Percentiles rank a stretch among this genome's conserved stretches.
Conservation (phyloP, 2,888 invertebrate genomes). For the Tenodera sinensis region DNA sequence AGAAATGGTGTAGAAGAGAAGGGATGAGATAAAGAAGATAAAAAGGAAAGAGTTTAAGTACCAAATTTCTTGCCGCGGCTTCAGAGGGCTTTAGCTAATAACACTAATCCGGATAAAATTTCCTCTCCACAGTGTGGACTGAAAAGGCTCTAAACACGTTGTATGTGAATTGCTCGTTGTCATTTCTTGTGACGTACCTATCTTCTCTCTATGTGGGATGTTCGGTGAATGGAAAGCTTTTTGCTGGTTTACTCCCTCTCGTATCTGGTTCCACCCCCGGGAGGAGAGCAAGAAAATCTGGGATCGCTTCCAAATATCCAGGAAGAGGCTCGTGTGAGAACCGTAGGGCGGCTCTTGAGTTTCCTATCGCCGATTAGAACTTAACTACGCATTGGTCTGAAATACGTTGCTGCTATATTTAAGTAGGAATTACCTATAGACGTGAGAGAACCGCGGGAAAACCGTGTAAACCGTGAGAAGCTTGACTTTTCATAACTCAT, state of each 20-base stretch:
- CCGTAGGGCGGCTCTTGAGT: background rate
- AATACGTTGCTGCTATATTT: background rate
- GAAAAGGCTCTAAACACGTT: background rate
- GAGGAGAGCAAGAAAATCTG: conserved; percentile 9
- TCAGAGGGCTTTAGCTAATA: background rate
- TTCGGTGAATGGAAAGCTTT: background rate
- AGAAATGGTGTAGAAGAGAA: background rate
- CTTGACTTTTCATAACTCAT: too few relatives aligned
- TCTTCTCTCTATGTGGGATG: background rate
- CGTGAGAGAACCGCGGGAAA: too few relatives aligned
- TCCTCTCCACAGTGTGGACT: background rate
- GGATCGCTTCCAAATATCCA: conserved; percentile 8
- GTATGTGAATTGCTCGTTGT: background rate
- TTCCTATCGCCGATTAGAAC: background rate
- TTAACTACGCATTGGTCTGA: background rate
- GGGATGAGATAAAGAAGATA: background rate
- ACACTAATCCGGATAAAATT: background rate
- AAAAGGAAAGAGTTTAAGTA: background rate
- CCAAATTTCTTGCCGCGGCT: background rate
- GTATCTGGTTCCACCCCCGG: conserved; percentile 6
- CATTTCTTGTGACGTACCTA: background rate
- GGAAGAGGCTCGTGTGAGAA: background rate
- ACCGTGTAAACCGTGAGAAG: too few relatives aligned
- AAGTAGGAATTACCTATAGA: too few relatives aligned
- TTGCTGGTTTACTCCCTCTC: background rate